Evolutionary conservation across 2,797 vertebrate genomes (phyloP).

Genomic region (Anguilla marmorata): DNA sequence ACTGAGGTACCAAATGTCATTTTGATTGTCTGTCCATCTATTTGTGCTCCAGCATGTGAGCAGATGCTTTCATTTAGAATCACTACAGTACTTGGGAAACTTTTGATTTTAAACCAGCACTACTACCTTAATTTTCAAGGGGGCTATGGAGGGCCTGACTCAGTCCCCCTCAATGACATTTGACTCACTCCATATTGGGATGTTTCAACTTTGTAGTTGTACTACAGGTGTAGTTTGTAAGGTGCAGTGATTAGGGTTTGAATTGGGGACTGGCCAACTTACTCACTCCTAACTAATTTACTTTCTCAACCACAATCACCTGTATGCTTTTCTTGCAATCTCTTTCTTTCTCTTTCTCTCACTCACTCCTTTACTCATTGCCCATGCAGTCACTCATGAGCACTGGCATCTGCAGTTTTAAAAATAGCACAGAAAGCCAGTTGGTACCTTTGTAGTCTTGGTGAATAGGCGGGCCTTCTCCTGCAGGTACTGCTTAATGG

Average conservation of each 20-base stretch:
- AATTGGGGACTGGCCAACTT: not conserved
- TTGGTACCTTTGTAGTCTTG: conserved; percentile 51
- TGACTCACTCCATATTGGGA: not conserved
- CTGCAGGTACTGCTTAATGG: conserved; percentile 52
- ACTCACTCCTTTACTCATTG: not conserved
- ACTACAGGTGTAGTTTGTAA: too few relatives aligned
- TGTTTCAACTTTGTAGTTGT: not conserved
- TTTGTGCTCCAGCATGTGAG: not conserved
- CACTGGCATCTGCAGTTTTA: not conserved
- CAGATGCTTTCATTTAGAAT: not conserved
- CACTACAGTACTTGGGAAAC: not conserved
- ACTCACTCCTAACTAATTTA: not conserved
- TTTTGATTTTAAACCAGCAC: too few relatives aligned
- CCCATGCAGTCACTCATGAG: not conserved
- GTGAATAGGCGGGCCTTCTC: conserved; percentile 31
- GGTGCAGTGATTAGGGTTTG: too few relatives aligned
- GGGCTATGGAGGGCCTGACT: not conserved
- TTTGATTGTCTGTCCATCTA: not conserved
- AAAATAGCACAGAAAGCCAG: not conserved
- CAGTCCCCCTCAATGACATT: not conserved
- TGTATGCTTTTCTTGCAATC: not conserved
- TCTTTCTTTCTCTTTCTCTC: not conserved
- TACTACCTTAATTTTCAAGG: too few relatives aligned
- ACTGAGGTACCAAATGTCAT: too few relatives aligned
- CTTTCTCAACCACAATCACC: not conserved